These are phyloP conservation scores for Eriocheir sinensis DNA, from an alignment of 1,140 invertebrate genomes.

Conservation along the genomic window DNA sequence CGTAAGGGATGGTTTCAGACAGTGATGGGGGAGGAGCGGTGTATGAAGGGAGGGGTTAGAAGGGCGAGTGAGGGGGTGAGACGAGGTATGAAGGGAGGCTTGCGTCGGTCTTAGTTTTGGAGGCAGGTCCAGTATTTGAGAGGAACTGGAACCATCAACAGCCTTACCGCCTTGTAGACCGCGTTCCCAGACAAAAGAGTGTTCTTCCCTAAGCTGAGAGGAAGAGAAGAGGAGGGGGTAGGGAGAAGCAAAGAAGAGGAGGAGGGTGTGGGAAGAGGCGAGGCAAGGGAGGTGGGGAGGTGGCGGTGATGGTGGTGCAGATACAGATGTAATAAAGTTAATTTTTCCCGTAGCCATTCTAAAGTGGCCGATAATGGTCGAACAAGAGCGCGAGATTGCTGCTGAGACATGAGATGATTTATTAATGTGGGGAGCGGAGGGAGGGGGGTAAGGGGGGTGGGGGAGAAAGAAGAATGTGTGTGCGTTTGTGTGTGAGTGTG, in stretches of 20 bases:
- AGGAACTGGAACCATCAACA: background rate
- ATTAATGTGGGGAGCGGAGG: background rate
- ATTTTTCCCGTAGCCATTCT: conserved; percentile 6
- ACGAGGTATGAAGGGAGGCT: too few relatives aligned
- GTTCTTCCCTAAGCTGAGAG: background rate
- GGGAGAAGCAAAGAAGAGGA: background rate
- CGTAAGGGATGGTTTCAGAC: too few relatives aligned
- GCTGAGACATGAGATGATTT: background rate
- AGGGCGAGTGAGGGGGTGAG: too few relatives aligned
- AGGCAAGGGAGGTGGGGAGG: background rate
- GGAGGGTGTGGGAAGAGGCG: background rate
- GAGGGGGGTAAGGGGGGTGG: background rate
- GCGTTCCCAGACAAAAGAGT: conserved; percentile 34
- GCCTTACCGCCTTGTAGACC: background rate
- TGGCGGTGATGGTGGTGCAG: background rate
- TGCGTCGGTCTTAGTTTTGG: too few relatives aligned
- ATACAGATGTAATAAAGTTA: background rate
- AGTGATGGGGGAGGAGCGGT: too few relatives aligned
- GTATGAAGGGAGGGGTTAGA: too few relatives aligned
- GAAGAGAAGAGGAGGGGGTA: background rate
- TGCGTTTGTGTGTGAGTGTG: conserved; percentile 11
- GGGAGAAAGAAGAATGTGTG: background rate
- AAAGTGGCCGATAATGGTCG: conserved; percentile 16
- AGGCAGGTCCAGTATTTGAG: background rate
- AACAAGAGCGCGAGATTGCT: conserved; percentile 1